Evolutionary conservation across 2,797 vertebrate genomes (phyloP), one percentile per base, ranked within the genome.

Genomic region (Pseudochirops cupreus): DNA sequence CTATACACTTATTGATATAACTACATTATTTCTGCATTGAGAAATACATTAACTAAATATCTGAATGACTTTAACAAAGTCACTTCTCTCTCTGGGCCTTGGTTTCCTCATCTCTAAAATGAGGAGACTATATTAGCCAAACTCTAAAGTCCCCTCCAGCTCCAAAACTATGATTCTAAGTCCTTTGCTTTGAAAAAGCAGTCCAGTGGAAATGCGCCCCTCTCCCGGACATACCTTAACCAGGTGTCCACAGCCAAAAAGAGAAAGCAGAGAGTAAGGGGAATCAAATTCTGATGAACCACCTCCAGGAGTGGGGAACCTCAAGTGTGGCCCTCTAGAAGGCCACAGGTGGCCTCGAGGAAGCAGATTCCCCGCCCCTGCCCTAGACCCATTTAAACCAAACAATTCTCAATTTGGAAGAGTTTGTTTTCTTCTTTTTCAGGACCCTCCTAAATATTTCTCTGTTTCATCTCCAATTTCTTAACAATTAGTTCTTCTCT

Each of bases 181-280:
- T 0, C 14, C 57, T 24, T 94, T 46, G 57, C 87, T 93, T 50
- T 31, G 89, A 89, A 1, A 33, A 33, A 91, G 39, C 0, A 24
- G 5, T 62, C 59, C n/a, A 29, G 0, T 16, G 82, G 94, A 95
- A 92, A 52, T 14, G 33, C 10, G 46, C 13, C 92, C 33, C 92
- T 21, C 11, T n/a, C 55, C 58, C 33, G 87, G 90, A 95, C 2
- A 21, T 3, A 39, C 14, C 53, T 33, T 91, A 74, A 16, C 26
- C n/a, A 67, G 91, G 94, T 95, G 57, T 2, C n/a, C 93, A 87
- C 18, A 28, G 92, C n/a, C 62, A 93, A n/a, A 58, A 56, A 94
- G 53, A 33, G 13, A 33, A 31, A 92, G 55, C 62, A 94, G 56
- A 58, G 67, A 59, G 1, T 58, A 10, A 7, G 26, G 5, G 7